Evolutionary conservation across 2,113 vertebrate genomes (phyloP), one percentile per base, ranked within the genome.

Genomic region (Tauraco erythrolophus): DNA sequence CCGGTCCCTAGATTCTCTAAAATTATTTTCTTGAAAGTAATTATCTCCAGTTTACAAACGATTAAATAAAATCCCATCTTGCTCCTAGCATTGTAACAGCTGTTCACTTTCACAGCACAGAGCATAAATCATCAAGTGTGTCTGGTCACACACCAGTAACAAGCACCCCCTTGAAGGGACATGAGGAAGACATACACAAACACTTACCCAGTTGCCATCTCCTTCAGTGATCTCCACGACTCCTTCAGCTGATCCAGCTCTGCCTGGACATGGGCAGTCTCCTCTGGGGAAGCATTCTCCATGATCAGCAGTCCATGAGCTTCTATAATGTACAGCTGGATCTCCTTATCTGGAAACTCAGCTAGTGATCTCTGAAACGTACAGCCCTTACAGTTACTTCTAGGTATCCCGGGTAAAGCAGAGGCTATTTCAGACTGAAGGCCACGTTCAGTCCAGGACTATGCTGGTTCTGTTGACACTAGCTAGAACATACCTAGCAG

Each of bases 331-430:
- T 98, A 97, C 80, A 99, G 97, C 84, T 98, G 98, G 56, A 99
- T 97, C 96, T 99, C 99, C 96, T 98, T 99, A 97, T 99, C 98
- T 5, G 99, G 98, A 88, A 99, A 98, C 72, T 99, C 99, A 27
- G 96, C 98, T 61, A 99, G 96, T 41, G 98, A 97, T 95, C 84
- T 98, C 99, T 99, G 97, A 78, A 94, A 98, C 1, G 39, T 89
- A 97, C 72, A 97, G 92, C 50, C 83, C 77, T 94, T 87, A 95
- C 22, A 91, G 61, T 97, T 95, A 96, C 82, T 96, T 77, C 89
- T 76, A 91, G 65, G 74, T 76, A 82, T 83, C 46, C 56, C 45
- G 76, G 84, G 77, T 83, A 91, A 84, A 96, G 70, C 78, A 90
- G 69, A 95, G 57, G 64, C 68, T 93, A 62, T 86, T 46, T 84